Evolutionary conservation across 2,888 invertebrate genomes (phyloP).

Genomic region (Chrysolina haemoptera): DNA sequence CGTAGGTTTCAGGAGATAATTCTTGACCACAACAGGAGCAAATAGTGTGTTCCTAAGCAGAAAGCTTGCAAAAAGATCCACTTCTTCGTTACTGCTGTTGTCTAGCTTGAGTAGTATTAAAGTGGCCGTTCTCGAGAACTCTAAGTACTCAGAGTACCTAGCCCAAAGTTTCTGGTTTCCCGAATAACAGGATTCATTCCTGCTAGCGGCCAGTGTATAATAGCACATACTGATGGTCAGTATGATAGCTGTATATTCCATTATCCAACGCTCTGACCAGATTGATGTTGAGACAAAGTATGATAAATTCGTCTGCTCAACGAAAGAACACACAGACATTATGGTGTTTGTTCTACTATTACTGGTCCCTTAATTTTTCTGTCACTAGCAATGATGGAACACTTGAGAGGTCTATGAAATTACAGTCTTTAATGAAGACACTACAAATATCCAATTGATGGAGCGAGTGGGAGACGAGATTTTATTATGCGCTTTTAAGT

Average conservation of each 20-base stretch:
- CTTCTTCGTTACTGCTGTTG: not conserved
- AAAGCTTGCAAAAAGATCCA: not conserved
- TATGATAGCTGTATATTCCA: not conserved
- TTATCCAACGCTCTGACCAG: not conserved
- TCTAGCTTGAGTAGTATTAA: not conserved
- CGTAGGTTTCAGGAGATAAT: not conserved
- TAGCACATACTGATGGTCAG: not conserved
- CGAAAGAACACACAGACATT: not conserved
- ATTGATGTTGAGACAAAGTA: not conserved
- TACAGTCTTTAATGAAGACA: not conserved
- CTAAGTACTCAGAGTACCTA: not conserved
- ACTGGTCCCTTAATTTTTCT: not conserved
- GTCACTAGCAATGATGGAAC: conserved; percentile 3
- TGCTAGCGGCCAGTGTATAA: too few relatives aligned
- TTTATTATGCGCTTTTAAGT: not conserved
- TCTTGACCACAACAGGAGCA: not conserved
- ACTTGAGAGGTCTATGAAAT: not conserved
- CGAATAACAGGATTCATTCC: not conserved
- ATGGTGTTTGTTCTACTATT: not conserved
- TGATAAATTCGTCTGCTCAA: not conserved
- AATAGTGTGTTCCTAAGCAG: not conserved
- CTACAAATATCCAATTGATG: not conserved
- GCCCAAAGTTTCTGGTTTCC: not conserved
- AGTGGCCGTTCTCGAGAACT: not conserved
- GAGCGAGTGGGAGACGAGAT: not conserved